Evolutionary conservation across 2,888 invertebrate genomes (phyloP), one percentile per base, ranked within the genome.

Genomic region (Idaea dimidiata): DNA sequence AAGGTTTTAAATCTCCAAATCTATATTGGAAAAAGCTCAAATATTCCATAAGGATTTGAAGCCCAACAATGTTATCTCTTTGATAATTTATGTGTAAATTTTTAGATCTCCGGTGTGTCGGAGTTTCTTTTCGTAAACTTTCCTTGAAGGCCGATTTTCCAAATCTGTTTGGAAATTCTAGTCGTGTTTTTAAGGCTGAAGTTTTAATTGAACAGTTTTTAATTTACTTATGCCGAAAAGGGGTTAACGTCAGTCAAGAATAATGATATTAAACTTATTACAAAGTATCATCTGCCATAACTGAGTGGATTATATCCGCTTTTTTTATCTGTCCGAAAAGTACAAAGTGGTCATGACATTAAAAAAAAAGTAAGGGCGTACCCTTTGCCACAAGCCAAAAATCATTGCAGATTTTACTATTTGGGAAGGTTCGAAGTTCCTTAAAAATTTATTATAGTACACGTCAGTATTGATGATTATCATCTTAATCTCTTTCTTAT

Each of bases 11-110:
- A 43, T 43, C 43, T 43, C 43, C 10, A 43, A 43, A 43, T 43
- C 43, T 43, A 43, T 43, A 43, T 43, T 43, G 43, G 43, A 43
- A 43, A 43, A 43, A 43, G 43, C 43, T 43, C 8, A 8, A 43
- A 43, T 10, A 43, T 14, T 43, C 43, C 43, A 43, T 7, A 43
- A 43, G 43, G 43, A 43, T 43, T 43, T 43, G 10, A 43, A 43
- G 10, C 43, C 43, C 43, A 43, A 43, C 43, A 43, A 43, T 43
- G 43, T 43, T 43, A 43, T 43, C 43, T 43, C 10, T 10, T 10
- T 43, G 43, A 43, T 43, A 43, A 43, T 43, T 43, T 43, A 43
- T 43, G 43, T 43, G 43, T 43, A 43, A 43, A 43, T 43, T 43
- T 43, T 43, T 14, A 43, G 43, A 6, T 14, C 10, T 43, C 43